Evolutionary conservation across 2,888 invertebrate genomes (phyloP).

Genomic region (Pammene aurita): DNA sequence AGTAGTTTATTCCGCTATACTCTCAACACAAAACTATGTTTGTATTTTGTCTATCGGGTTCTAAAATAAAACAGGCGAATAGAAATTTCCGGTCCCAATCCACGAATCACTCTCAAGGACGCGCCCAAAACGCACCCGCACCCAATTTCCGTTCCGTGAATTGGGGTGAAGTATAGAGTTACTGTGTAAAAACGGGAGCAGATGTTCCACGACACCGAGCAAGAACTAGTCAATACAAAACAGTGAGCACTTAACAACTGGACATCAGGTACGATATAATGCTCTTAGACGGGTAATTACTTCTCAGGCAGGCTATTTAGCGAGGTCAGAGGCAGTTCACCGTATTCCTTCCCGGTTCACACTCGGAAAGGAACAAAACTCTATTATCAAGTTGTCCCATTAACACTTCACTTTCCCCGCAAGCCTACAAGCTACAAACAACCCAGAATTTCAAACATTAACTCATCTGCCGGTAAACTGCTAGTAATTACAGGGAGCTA

Average conservation of each 20-base stretch:
- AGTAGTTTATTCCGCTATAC: not conserved
- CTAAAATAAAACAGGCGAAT: constrained; percentile 55
- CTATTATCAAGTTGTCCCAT: constrained; percentile 79
- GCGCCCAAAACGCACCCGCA: constrained; percentile 67
- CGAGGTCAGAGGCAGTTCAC: constrained; percentile 61
- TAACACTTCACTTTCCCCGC: constrained; percentile 79
- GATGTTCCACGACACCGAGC: constrained; percentile 49
- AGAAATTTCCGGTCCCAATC: constrained; percentile 69
- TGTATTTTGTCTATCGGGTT: constrained; percentile 15
- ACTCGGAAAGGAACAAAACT: constrained; percentile 59
- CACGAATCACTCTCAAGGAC: constrained; percentile 68
- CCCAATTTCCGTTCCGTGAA: constrained; percentile 75
- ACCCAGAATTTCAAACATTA: constrained; percentile 79
- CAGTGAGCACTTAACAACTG: constrained; percentile 36
- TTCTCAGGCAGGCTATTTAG: constrained; percentile 54
- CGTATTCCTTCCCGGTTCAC: constrained; percentile 65
- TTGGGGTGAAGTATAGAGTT: constrained; percentile 67
- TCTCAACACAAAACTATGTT: not conserved
- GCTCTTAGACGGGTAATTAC: constrained; percentile 54
- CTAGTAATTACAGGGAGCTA: constrained; percentile 74
- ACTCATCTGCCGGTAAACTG: constrained; percentile 79
- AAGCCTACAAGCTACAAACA: constrained; percentile 47
- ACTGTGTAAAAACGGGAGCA: constrained; percentile 65
- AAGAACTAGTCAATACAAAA: constrained; percentile 21
- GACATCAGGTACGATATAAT: constrained; percentile 45